Percentiles rank a stretch among this genome's conserved stretches.
These are phyloP conservation scores for Electrona antarctica DNA, from an alignment of 2,113 vertebrate species.

Conservation along the genomic window DNA sequence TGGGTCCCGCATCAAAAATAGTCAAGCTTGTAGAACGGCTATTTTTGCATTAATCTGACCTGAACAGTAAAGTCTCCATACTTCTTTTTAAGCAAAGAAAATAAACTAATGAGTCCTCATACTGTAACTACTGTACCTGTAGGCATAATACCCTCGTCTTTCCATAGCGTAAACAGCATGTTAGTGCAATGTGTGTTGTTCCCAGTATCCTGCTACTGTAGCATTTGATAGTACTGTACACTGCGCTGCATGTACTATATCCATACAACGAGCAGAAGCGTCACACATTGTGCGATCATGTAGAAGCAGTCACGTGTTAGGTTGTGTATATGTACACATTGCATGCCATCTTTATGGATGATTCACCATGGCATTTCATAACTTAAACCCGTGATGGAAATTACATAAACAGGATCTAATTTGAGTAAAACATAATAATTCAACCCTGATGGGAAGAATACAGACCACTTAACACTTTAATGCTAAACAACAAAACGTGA, in stretches of 20 bases:
- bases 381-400: slow-evolving; percentile 60
- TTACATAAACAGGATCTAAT: slow-evolving; percentile 56
- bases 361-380: slow-evolving; percentile 48
- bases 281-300: slow-evolving; percentile 32
- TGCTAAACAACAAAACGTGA: not conserved
- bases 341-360: slow-evolving; percentile 32
- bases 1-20: no score
- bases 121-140: not conserved
- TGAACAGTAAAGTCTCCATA: no score
- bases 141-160: not conserved
- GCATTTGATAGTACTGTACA: not conserved
- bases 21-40: no score
- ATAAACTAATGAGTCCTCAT: no score
- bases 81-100: no score
- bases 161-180: not conserved
- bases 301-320: slow-evolving; percentile 48
- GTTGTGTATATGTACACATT: slow-evolving; percentile 20
- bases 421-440: slow-evolving; percentile 21
- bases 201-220: slow-evolving; percentile 18
- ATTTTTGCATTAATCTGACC: no score
- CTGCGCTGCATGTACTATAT: slow-evolving; percentile 23
- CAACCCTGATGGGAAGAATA: slow-evolving; percentile 20
- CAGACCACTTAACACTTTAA: slow-evolving; percentile 3
- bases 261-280: slow-evolving; percentile 12
- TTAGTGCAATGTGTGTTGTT: slow-evolving; percentile 7